These are phyloP conservation scores for Sinelater perroti DNA, from an alignment of 2,888 invertebrate genomes.

Conservation along the genomic window DNA sequence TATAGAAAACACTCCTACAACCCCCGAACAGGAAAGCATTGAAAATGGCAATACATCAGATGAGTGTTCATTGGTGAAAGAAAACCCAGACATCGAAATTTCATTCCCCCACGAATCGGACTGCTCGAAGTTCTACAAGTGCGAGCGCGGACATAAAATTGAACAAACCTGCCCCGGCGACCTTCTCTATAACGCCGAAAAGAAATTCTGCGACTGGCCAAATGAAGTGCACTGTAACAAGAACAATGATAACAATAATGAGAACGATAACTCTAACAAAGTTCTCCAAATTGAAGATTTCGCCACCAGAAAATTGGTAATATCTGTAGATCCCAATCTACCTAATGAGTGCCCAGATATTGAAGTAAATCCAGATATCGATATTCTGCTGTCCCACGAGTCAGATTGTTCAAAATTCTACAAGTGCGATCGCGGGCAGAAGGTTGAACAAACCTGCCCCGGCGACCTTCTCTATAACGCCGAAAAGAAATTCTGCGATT, in stretches of 20 bases:
- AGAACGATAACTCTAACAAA: too few species aligned
- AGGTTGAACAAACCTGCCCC: not conserved
- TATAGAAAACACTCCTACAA: too few species aligned
- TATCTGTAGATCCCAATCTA: conserved; percentile 30
- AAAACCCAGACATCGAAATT: not conserved
- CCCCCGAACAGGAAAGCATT: too few species aligned
- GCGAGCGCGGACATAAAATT: conserved; percentile 32
- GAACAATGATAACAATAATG: too few species aligned
- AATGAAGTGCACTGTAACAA: not conserved
- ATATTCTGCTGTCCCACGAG: conserved; percentile 23
- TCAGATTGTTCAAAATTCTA: conserved; percentile 31
- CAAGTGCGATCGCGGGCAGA: conserved; percentile 8
- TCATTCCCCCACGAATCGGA: conserved; percentile 31
- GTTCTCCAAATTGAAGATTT: conserved; percentile 17
- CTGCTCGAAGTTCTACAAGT: conserved; percentile 40
- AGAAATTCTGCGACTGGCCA: conserved; percentile 43
- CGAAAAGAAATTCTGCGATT: not conserved
- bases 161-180: conserved; percentile 35
- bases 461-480: not conserved
- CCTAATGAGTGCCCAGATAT: not conserved
- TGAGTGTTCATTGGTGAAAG: not conserved
- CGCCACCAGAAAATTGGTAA: not conserved
- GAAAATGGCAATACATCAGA: not conserved
- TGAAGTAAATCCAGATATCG: conserved; percentile 17
- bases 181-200: conserved; percentile 38